Base-by-base conservation (phyloP, 2,797 vertebrate species). In the Argya squamiceps region DNA sequence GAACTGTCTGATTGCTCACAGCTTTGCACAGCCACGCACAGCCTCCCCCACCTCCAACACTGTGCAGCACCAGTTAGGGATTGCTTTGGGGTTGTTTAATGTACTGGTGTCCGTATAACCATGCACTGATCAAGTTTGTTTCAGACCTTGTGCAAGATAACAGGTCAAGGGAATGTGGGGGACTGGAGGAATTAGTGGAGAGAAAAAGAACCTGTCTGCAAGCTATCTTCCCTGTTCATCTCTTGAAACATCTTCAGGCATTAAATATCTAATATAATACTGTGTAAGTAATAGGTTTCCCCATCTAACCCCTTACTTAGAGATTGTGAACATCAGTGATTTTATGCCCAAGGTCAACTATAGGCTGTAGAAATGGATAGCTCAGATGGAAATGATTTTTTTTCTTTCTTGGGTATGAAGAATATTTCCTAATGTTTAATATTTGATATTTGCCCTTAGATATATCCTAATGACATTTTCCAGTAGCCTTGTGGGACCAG, bases 1-100 rank as follows among this genome's bases (percentile, higher is more conserved):
- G 53, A 85, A 75, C 47, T 88, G 46, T 75, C 79, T 92, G 87
- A 93, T 78, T 78, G 71, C 79, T 89, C 89, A 65, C 43, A 70
- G 81, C 50, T 88, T 88, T 91, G 58, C 65, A 50, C 58, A 87
- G 87, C 50, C 84, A 84, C 0, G 14, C 52, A 27, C 46, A n/a
- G 46, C 67, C 52, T 43, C 9, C 18, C 64, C 41, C 60, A 29
- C 15, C 55, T 47, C 52, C 49, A 58, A 6, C 26, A 20, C 30
- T 26, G 32, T 46, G 53, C 75, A 70, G 49, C 26, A 41, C 37
- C 26, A 60, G 36, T 20, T 14, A 82, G 49, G 44, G 55, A 65
- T 8, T 6, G 47, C 49, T 76, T 53, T 71, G 77, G 56, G 20
- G 1, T 12, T 68, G 30, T 76, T 89, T 49, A 70, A 30, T 60